phyloP scores from a whole-genome alignment of 2,888 invertebrate species.

The Dasypogon diadema region DNA sequence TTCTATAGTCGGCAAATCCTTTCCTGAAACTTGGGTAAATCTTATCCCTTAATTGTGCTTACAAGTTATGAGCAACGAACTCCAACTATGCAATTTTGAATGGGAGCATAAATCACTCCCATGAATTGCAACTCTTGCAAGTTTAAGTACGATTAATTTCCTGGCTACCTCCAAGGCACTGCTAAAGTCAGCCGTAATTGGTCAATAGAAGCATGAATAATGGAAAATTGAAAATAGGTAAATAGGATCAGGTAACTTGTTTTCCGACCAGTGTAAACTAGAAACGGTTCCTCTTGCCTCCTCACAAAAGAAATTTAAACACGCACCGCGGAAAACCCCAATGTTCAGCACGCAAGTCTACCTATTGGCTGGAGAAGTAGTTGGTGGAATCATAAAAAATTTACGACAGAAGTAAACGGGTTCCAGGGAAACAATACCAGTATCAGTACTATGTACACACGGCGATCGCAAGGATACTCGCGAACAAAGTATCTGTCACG shows the following conservation, averaged over 20 bases:
- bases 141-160: background rate
- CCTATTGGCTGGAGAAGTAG: background rate
- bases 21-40: background rate
- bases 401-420: background rate
- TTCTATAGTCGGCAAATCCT: background rate
- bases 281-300: background rate
- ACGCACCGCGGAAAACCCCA: background rate
- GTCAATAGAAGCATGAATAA: slow-evolving; percentile 1
- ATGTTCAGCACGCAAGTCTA: background rate
- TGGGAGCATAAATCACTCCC: background rate
- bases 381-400: background rate
- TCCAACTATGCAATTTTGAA: background rate
- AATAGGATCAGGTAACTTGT: background rate
- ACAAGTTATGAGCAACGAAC: too few relatives aligned
- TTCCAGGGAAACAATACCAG: background rate
- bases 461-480: background rate
- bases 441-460: background rate
- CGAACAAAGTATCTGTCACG: background rate
- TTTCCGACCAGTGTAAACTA: background rate
- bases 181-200: background rate
- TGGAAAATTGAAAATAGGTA: background rate
- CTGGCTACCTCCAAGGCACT: background rate
- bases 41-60: background rate
- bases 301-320: too few relatives aligned
- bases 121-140: background rate